Percentiles rank a stretch among this genome's conserved stretches.
Conservation (phyloP, 2,888 invertebrate species). For the Patella caerulea region DNA sequence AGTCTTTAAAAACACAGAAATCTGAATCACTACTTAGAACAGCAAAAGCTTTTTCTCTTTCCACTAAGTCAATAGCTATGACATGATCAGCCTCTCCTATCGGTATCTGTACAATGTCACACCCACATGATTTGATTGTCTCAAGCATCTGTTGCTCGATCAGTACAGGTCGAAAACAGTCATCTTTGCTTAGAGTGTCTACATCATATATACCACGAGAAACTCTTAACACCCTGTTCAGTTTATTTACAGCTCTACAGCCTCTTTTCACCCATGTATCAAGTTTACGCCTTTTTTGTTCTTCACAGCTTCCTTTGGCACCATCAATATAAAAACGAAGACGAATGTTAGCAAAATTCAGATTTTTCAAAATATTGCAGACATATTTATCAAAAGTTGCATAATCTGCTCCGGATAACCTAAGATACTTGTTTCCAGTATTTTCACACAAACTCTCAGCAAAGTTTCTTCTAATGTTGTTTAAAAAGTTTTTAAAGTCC, state of each 20-base stretch:
- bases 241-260: constrained; percentile 48
- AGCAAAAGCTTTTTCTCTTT: constrained; percentile 60
- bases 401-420: constrained; percentile 66
- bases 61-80: constrained; percentile 55
- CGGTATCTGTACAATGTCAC: constrained; percentile 54
- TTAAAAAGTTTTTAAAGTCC: constrained; percentile 65
- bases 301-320: constrained; percentile 57
- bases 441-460: constrained; percentile 49
- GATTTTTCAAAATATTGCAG: constrained; percentile 55
- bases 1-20: constrained; percentile 63
- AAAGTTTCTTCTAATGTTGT: constrained; percentile 52
- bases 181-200: constrained; percentile 41
- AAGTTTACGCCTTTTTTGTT: constrained; percentile 55
- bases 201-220: constrained; percentile 30
- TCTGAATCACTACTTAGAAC: constrained; percentile 68
- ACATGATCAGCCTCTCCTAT: constrained; percentile 64
- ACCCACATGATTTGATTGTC: constrained; percentile 54
- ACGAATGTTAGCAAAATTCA: constrained; percentile 54
- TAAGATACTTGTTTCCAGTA: constrained; percentile 54
- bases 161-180: constrained; percentile 60
- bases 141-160: constrained; percentile 58
- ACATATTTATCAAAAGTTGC: constrained; percentile 51
- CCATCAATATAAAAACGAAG: constrained; percentile 67
- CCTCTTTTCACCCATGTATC: constrained; percentile 62
- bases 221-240: constrained; percentile 34